Percentiles rank a stretch among this genome's conserved stretches.
These are phyloP conservation scores for Melitaea athalia DNA, from an alignment of 2,888 invertebrate species.

Conservation along the genomic window DNA sequence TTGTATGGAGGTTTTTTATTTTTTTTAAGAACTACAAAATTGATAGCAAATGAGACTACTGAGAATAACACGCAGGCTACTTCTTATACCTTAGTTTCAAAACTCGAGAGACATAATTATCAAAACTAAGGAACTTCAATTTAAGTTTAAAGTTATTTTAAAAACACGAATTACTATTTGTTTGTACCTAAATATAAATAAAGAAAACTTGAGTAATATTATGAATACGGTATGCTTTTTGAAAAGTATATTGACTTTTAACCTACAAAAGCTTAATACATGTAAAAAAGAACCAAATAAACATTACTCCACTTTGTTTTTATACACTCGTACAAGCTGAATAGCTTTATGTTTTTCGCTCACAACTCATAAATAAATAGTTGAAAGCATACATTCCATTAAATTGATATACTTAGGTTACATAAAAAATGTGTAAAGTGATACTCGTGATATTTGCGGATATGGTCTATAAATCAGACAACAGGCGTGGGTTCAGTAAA, in stretches of 20 bases:
- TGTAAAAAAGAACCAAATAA: slow-evolving; percentile 2
- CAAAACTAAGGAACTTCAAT: no score
- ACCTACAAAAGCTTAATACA: slow-evolving; percentile 8
- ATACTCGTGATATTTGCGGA: neutral
- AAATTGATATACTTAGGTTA: neutral
- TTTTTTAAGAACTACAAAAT: no score
- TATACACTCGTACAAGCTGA: neutral
- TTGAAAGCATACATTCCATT: slow-evolving; percentile 1
- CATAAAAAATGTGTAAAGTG: neutral
- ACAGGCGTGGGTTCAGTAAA: neutral
- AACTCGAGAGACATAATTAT: no score
- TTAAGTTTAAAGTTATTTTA: no score
- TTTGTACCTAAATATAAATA: neutral
- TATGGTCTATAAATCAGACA: neutral
- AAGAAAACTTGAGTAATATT: neutral
- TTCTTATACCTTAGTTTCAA: neutral
- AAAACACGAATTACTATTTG: no score
- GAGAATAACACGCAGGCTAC: neutral
- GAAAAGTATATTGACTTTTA: neutral
- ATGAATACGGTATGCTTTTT: slow-evolving; percentile 1
- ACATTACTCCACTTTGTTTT: neutral
- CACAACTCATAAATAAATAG: neutral
- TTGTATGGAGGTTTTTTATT: no score
- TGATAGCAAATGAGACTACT: no score
- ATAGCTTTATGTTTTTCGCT: slow-evolving; percentile 1